A percentile compares a stretch with the other conserved stretches of the same genome.
These are phyloP conservation scores for Phortica okadai DNA, from an alignment of 2,888 invertebrate species.

Conservation along the genomic window DNA sequence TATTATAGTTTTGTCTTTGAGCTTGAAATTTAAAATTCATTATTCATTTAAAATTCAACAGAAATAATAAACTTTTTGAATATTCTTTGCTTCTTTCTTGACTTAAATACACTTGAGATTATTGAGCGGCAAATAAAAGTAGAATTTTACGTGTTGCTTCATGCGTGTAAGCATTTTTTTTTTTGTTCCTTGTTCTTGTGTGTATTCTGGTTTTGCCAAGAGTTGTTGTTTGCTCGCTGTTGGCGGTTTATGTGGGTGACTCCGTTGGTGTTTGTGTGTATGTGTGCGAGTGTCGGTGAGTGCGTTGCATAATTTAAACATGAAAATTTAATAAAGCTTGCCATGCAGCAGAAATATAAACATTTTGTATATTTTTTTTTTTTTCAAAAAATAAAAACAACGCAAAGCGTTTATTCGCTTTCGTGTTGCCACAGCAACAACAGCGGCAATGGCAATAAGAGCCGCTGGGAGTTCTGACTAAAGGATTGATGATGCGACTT, in stretches of 20 bases:
- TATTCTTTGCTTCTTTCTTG: constrained; percentile 10
- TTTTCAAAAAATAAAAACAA: background rate
- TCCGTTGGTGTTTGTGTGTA: background rate
- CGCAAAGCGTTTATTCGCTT: background rate
- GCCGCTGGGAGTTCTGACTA: background rate
- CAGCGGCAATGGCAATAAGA: no score
- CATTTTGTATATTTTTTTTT: background rate
- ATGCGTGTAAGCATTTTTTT: constrained; percentile 22
- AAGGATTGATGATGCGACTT: constrained; percentile 11
- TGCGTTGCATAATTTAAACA: constrained; percentile 5
- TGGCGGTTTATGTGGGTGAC: background rate
- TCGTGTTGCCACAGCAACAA: background rate
- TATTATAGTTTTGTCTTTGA: background rate
- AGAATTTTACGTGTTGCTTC: constrained; percentile 3
- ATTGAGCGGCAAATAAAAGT: background rate
- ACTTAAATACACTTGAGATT: constrained; percentile 24
- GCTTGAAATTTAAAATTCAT: constrained; percentile 15
- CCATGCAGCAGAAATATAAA: background rate
- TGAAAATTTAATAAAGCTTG: constrained; percentile 24
- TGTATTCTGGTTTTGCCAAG: background rate
- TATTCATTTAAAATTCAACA: background rate
- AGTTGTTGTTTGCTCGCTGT: background rate
- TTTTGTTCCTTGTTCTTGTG: background rate
- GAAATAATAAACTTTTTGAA: background rate
- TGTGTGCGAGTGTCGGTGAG: background rate